phyloP scores from a whole-genome alignment of 2,888 invertebrate species.

The Xestobium rufovillosum region DNA sequence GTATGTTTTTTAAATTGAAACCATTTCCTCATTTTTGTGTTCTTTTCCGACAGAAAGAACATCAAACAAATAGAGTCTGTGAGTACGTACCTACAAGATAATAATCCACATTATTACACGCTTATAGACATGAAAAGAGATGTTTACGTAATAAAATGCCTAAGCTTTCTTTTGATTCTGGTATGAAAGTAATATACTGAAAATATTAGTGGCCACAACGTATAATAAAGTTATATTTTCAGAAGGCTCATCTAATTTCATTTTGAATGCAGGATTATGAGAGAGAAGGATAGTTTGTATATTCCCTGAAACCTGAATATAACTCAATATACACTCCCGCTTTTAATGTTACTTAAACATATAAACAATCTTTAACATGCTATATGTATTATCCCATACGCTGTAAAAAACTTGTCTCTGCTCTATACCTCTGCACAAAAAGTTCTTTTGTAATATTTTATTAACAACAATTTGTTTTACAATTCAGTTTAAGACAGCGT shows the following conservation, averaged over 20 bases:
- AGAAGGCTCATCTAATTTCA: not conserved
- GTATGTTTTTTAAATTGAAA: no score
- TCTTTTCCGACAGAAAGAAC: no score
- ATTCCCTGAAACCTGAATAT: conserved; percentile 35
- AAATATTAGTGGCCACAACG: conserved; percentile 1
- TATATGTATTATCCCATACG: conserved; percentile 20
- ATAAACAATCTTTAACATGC: conserved; percentile 30
- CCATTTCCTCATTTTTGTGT: no score
- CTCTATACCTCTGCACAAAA: no score
- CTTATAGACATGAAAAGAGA: no score
- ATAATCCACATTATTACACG: no score
- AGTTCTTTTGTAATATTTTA: no score
- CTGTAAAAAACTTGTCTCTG: conserved; percentile 23
- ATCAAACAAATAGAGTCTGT: no score
- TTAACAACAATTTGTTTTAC: no score
- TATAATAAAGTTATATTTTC: conserved; percentile 2
- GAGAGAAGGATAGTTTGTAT: conserved; percentile 23
- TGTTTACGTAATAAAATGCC: conserved; percentile 1
- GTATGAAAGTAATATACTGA: not conserved
- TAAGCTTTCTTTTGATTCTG: conserved; percentile 3
- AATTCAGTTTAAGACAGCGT: no score
- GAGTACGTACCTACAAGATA: no score
- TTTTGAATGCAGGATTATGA: not conserved
- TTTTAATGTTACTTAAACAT: conserved; percentile 35
- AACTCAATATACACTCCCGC: conserved; percentile 34